Evolutionary conservation across 2,113 vertebrate species (phyloP), one percentile per base, ranked within the genome.

Genomic region (Phalacrocorax brasilianus): DNA sequence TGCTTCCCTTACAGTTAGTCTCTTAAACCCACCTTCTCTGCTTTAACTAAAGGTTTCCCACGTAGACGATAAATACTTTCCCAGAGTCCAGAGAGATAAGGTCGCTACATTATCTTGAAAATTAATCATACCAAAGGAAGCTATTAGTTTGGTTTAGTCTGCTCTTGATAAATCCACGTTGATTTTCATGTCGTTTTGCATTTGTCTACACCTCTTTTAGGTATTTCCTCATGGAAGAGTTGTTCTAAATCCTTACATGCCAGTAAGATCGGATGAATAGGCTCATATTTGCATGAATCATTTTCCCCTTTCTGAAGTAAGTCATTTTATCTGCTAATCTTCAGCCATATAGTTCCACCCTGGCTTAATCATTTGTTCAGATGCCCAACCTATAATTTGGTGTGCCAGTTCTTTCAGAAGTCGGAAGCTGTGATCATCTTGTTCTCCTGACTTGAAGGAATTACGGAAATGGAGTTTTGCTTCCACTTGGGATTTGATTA

Each of bases 351-450:
- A 77, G n/a, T 89, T 91, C 49, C 53, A 73, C 63, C 27, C 49
- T 91, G 66, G 14, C 44, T 65, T 91, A 85, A 79, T 80, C 6
- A 67, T 85, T 91, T 90, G n/a, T 94, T 96, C 72, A 66, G 53
- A 82, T 93, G 59, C 58, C 79, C 75, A 62, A 32, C 70, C 71
- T 88, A 35, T 77, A 90, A 90, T 93, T 95, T 77, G 67, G 19
- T 91, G 50, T 95, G 85, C 78, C 40, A 56, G 42, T 92, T 94
- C 42, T 81, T 92, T 92, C 81, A 70, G 56, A 92, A 91, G 62
- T 89, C 8, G 13, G 89, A 91, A 92, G 72, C 55, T 89, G 56
- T 87, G 77, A 92, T 87, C 82, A 71, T 92, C 92, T 71, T 84
- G 28, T 89, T 92, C 77, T 83, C n/a, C 59, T 93, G 75, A 91